Conservation (phyloP, 2,888 invertebrate genomes). For the Asteroscopus sphinx region DNA sequence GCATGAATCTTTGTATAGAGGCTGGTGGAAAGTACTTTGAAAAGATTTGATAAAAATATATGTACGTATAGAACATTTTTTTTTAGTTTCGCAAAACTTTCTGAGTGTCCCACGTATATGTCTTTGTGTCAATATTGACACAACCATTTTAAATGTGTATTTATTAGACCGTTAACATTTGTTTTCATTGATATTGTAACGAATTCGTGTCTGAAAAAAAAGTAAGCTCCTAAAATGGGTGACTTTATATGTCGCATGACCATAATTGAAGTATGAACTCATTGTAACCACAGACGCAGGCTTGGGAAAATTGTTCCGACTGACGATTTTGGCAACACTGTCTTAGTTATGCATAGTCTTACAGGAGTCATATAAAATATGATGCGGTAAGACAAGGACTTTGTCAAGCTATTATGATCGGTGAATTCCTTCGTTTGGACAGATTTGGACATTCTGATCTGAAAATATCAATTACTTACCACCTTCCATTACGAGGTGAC, state of each 20-base stretch:
- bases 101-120: too few relatives aligned
- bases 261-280: conserved; percentile 25
- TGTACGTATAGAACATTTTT: too few relatives aligned
- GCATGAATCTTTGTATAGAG: too few relatives aligned
- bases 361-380: conserved; percentile 7
- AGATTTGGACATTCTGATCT: too few relatives aligned
- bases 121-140: too few relatives aligned
- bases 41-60: too few relatives aligned
- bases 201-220: conserved; percentile 26
- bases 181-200: conserved; percentile 23
- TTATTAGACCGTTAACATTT: conserved; percentile 17
- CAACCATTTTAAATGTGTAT: conserved; percentile 3
- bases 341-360: conserved; percentile 26
- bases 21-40: too few relatives aligned
- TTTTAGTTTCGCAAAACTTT: too few relatives aligned
- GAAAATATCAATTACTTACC: not conserved
- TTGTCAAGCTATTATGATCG: conserved; percentile 1
- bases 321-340: conserved; percentile 27
- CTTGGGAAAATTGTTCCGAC: conserved; percentile 35
- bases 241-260: conserved; percentile 19
- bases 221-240: conserved; percentile 14
- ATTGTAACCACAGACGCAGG: conserved; percentile 27
- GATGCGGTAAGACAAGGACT: not conserved
- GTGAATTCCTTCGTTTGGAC: not conserved
- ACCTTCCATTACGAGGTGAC: too few relatives aligned